Evolutionary conservation across 2,113 vertebrate species (phyloP).

Genomic region (Garra rufa): DNA sequence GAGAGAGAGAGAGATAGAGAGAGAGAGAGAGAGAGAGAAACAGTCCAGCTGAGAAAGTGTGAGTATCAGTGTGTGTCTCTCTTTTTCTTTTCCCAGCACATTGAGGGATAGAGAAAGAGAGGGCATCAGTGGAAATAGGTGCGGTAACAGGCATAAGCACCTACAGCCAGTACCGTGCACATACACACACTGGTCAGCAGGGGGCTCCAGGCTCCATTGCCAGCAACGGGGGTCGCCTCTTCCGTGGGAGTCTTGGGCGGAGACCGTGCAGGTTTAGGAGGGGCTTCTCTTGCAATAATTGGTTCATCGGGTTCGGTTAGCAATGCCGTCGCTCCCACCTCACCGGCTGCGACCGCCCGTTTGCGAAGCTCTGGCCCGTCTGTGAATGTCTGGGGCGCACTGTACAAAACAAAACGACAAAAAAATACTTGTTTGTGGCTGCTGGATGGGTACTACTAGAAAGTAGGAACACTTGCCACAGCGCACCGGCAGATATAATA

Average conservation of each 20-base stretch:
- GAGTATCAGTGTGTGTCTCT: constrained; percentile 32
- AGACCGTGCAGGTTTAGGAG: constrained; percentile 63
- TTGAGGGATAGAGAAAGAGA: constrained; percentile 47
- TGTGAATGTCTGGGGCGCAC: constrained; percentile 52
- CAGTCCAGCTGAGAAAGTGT: constrained; percentile 38
- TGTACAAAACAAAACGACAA: not conserved
- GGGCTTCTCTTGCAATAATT: constrained; percentile 54
- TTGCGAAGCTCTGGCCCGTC: constrained; percentile 50
- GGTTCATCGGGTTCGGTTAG: constrained; percentile 16
- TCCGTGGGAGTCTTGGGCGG: not conserved
- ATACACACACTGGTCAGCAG: constrained; percentile 87
- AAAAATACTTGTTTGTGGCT: not conserved
- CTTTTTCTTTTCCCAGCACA: not conserved
- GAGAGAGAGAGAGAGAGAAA: not conserved
- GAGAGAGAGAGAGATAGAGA: not conserved
- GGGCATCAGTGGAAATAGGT: constrained; percentile 88
- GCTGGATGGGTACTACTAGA: constrained; percentile 58
- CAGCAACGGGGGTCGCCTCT: not conserved
- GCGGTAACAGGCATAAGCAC: constrained; percentile 92
- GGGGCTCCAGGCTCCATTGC: constrained; percentile 80
- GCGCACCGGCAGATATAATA: too few species aligned
- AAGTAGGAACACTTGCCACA: too few species aligned
- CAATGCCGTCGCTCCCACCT: constrained; percentile 17
- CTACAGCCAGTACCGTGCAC: constrained; percentile 85
- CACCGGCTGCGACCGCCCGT: not conserved